Percentiles rank a stretch among this genome's conserved stretches.
Evolutionary conservation across 2,888 invertebrate species (phyloP).

Genomic region (Sepiola atlantica): DNA sequence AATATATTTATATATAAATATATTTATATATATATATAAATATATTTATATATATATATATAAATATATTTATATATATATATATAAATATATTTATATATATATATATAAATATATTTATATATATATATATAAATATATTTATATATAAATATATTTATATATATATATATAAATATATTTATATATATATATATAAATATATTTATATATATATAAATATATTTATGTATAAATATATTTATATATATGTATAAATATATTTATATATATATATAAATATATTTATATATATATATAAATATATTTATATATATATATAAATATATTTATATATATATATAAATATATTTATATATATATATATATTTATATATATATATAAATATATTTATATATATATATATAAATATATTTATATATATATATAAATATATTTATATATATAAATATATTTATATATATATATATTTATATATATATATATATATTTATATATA

Average conservation of each 20-base stretch:
- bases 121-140: neutral
- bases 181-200: neutral
- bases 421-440: neutral
- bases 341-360: constrained; percentile 16
- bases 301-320: neutral
- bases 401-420: neutral
- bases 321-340: constrained; percentile 15
- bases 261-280: neutral
- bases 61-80: neutral
- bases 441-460: neutral
- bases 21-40: neutral
- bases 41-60: neutral
- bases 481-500: constrained; percentile 32
- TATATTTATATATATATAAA: neutral
- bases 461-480: neutral
- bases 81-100: neutral
- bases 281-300: constrained; percentile 23
- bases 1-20: neutral
- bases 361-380: neutral
- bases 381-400: neutral
- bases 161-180: neutral
- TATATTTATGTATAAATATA: too few relatives aligned
- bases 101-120: neutral
- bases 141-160: neutral
- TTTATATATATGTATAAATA: neutral